These are phyloP conservation scores for Spodoptera picta DNA, from an alignment of 2,888 invertebrate genomes.

Conservation along the genomic window DNA sequence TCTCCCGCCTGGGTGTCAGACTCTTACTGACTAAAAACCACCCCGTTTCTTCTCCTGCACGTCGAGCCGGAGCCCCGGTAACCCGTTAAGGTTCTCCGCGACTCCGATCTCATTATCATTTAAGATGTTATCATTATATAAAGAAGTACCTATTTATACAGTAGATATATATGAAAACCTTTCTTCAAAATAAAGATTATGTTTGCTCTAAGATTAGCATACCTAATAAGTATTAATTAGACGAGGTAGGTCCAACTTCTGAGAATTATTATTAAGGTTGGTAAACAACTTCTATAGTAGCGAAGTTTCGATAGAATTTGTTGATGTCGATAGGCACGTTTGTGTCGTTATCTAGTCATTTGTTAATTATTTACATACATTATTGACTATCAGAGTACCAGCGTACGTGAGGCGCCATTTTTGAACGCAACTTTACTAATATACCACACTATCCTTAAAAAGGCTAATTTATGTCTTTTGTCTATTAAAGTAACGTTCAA, in stretches of 20 bases:
- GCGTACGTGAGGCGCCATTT: slow-evolving; percentile 34
- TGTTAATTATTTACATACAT: slow-evolving; percentile 47
- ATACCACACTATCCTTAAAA: slow-evolving; percentile 7
- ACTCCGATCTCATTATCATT: no score
- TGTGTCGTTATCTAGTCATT: slow-evolving; percentile 31
- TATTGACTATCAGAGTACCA: slow-evolving; percentile 13
- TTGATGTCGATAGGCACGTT: slow-evolving; percentile 28
- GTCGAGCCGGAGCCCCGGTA: no score
- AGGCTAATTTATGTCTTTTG: slow-evolving; percentile 3
- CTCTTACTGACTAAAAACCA: no score
- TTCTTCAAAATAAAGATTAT: no score
- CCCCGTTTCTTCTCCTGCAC: no score
- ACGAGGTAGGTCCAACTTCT: neutral
- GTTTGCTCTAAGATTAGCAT: no score
- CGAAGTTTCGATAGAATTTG: neutral
- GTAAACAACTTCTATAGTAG: slow-evolving; percentile 7
- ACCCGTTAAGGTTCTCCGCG: no score
- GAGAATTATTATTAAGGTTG: slow-evolving; percentile 6
- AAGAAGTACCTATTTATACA: no score
- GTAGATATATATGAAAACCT: no score
- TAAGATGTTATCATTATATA: no score
- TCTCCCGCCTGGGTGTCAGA: no score
- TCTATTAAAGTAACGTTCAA: slow-evolving; percentile 5
- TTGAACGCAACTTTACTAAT: slow-evolving; percentile 4
- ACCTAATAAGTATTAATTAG: no score